Percentiles rank a stretch among this genome's conserved stretches.
Conservation (phyloP, 1,140 invertebrate species). For the Sinonovacula constricta region DNA sequence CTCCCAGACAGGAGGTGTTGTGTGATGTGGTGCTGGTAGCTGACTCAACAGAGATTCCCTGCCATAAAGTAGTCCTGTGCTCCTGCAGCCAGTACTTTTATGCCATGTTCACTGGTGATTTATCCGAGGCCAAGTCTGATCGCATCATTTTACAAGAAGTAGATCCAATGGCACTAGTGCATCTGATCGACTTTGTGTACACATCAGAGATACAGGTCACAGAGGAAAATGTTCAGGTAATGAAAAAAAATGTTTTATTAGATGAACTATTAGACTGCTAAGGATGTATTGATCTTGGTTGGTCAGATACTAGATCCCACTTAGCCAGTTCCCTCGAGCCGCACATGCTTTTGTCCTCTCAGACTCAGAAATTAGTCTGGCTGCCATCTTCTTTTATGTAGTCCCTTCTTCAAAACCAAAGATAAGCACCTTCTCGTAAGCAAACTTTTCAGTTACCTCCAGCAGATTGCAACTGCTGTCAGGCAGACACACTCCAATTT, state of each 20-base stretch:
- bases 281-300: too few relatives aligned
- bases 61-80: slow-evolving; percentile 95
- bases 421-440: too few relatives aligned
- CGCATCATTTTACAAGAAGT: slow-evolving; percentile 91
- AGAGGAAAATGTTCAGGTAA: slow-evolving; percentile 95
- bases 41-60: slow-evolving; percentile 86
- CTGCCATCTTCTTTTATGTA: too few relatives aligned
- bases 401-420: too few relatives aligned
- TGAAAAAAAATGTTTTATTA: neutral
- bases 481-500: too few relatives aligned
- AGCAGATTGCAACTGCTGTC: too few relatives aligned
- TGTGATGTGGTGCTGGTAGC: slow-evolving; percentile 88
- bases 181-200: slow-evolving; percentile 95
- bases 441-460: too few relatives aligned
- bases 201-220: slow-evolving; percentile 93
- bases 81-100: slow-evolving; percentile 97
- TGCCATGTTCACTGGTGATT: slow-evolving; percentile 95
- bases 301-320: too few relatives aligned
- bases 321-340: too few relatives aligned
- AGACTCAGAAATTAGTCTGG: too few relatives aligned
- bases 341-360: too few relatives aligned
- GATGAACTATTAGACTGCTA: too few relatives aligned
- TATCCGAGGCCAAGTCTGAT: slow-evolving; percentile 91
- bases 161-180: slow-evolving; percentile 87
- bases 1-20: slow-evolving; percentile 86